Evolutionary conservation across 2,888 invertebrate genomes (phyloP), one percentile per base, ranked within the genome.

Genomic region (Cremastinae sp.): DNA sequence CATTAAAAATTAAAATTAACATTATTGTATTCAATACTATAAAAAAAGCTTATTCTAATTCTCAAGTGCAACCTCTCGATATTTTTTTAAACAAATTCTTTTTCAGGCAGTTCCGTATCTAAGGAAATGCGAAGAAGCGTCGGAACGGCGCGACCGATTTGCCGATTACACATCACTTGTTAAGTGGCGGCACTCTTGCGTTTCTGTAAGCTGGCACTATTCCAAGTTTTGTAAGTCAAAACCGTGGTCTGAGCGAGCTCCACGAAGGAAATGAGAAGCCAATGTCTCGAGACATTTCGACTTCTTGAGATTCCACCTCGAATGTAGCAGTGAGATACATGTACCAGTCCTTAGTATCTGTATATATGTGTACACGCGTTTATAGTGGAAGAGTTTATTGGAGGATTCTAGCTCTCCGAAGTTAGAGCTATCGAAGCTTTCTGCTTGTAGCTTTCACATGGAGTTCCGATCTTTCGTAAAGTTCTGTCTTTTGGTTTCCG

Each of bases 141-240:
- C 59, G 20, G 14, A 45, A 43, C 14, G 58, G 37, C 28, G 28
- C 51, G 56, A 45, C 37, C 45, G 53, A 68, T 78, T 78, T 72
- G 64, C 53, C 22, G 28, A 47, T 78, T 75, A 76, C 80, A 82
- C 82, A 84, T 84, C 83, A 84, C 81, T 83, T 82, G 84, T 84
- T 87, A 88, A 88, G 86, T 87, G 86, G 85, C 85, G 85, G 84
- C 84, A 86, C 86, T 86, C 84, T 82, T 82, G 80, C 59, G 47
- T 61, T 39, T 70, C 74, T 68, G 64, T 61, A 68, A 71, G 55
- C 62, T 78, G 80, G 80, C 78, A 53, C 56, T 49, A 43, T 51
- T 72, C 80, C 77, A 78, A 77, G 68, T 80, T 80, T 70, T 64
- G 68, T 74, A 72, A 75, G 74, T 70, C 74, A 66, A 78, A 75